Evolutionary conservation across 1,140 invertebrate species (phyloP), one percentile per base, ranked within the genome.

Genomic region (Apis dorsata): DNA sequence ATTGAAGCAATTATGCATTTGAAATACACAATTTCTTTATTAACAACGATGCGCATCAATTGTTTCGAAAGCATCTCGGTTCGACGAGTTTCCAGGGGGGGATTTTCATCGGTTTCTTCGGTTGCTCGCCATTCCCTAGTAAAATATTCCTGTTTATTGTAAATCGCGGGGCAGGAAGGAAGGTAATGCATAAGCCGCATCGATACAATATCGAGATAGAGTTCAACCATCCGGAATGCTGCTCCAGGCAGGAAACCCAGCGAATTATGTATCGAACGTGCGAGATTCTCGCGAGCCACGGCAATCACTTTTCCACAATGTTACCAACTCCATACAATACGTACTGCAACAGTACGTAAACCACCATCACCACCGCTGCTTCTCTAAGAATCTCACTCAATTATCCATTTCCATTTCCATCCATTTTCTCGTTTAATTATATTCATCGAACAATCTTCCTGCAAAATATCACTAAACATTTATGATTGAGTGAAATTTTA

Each of bases 121-220:
- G 57, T 49, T 34, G 34, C 34, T 49, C 28, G 17, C 60, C 49
- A 13, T 63, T n/a, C 24, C 12, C 49, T 44, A 12, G 79, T 24
- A 57, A 74, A 75, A 73, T 81, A 81, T 74, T 74, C 51, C 51
- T 5, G 69, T 49, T 74, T 81, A 66, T 71, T 44, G 28, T 81
- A 81, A 81, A 75, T 73, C 70, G 71, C 9, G 79, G 49, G 28
- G 59, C 60, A 81, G 79, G 51, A 74, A 81, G 79, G 51, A 74
- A 74, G 79, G 60, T 63, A 75, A 81, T 81, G 71, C 79, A 81
- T 75, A 81, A 81, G 62, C 55, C 19, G 79, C 63, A 75, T 75
- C 79, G 71, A 81, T 81, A 81, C 71, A 81, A 81, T 81, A 75
- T 81, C 79, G 79, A 81, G 79, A 81, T 81, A 81, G 79, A 28